phyloP scores from a whole-genome alignment of 2,113 vertebrate species.

The Epinephelus cyanopodus region DNA sequence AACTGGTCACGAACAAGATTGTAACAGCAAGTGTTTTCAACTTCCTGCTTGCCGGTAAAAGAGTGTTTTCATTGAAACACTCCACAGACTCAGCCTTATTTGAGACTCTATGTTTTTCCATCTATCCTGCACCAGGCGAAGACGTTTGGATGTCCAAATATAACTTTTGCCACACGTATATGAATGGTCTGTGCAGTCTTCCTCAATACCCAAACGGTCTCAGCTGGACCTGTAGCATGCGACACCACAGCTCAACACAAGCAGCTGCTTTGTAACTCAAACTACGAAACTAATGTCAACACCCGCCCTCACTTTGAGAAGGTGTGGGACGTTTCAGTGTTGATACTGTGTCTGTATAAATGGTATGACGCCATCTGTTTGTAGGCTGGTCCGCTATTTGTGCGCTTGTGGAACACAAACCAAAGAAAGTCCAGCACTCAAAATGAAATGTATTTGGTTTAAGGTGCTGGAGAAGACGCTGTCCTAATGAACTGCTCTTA shows the following conservation, averaged over 20 bases:
- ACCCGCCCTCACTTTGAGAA: not conserved
- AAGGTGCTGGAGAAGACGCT: not conserved
- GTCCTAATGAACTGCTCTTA: not conserved
- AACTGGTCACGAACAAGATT: slow-evolving; percentile 15
- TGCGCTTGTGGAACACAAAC: slow-evolving; percentile 49
- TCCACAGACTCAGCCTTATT: slow-evolving; percentile 1
- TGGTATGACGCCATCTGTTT: not conserved
- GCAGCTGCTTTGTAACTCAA: slow-evolving; percentile 22
- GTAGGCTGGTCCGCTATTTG: not conserved
- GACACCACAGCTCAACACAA: not conserved
- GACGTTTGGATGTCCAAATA: slow-evolving; percentile 9
- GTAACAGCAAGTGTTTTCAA: slow-evolving; percentile 6
- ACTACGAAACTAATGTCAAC: not conserved
- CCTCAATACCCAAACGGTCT: not conserved
- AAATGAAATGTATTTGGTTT: slow-evolving; percentile 35
- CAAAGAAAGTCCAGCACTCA: slow-evolving; percentile 64
- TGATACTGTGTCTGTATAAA: not conserved
- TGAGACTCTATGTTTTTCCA: not conserved
- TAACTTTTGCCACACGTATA: not conserved
- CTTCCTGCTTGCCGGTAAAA: not conserved
- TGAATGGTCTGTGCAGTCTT: slow-evolving; percentile 16
- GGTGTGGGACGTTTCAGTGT: not conserved
- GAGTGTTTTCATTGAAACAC: not conserved
- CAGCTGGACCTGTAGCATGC: slow-evolving; percentile 19
- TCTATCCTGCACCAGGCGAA: not conserved